Evolutionary conservation across 2,888 invertebrate genomes (phyloP).

Genomic region (Muscina levida): DNA sequence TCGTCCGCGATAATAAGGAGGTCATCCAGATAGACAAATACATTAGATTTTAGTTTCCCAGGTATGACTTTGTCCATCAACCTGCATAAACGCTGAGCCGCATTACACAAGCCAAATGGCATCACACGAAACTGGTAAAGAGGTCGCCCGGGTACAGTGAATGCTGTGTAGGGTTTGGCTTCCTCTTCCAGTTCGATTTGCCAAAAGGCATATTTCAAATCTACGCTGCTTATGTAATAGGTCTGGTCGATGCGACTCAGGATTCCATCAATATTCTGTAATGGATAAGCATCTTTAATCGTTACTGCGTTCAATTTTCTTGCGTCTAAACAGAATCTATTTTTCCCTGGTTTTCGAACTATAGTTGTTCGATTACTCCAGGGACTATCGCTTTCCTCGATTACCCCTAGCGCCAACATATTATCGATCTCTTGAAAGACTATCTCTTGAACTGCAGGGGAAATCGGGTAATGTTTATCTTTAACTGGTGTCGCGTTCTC

Average conservation of each 20-base stretch:
- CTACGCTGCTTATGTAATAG: constrained; percentile 67
- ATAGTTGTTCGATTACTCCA: too few species aligned
- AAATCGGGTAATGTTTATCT: too few species aligned
- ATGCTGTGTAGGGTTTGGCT: constrained; percentile 33
- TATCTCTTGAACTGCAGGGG: too few species aligned
- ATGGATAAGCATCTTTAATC: too few species aligned
- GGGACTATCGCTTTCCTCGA: too few species aligned
- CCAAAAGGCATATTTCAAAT: too few species aligned
- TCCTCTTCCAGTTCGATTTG: constrained; percentile 32
- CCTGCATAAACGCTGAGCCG: constrained; percentile 11
- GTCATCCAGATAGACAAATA: constrained; percentile 18
- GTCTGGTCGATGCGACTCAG: too few species aligned
- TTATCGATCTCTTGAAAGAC: constrained; percentile 8
- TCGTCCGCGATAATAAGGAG: background rate
- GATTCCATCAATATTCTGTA: constrained; percentile 57
- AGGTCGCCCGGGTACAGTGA: too few species aligned
- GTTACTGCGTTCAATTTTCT: too few species aligned
- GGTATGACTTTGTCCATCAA: constrained; percentile 31
- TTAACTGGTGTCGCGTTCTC: background rate
- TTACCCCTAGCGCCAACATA: background rate
- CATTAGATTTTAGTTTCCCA: background rate
- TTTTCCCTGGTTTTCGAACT: constrained; percentile 50
- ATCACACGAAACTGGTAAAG: constrained; percentile 48
- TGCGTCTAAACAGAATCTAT: constrained; percentile 42
- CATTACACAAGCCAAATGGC: constrained; percentile 29